These are phyloP conservation scores for Saturnia japonica DNA, from an alignment of 2,888 invertebrate genomes.

Conservation along the genomic window DNA sequence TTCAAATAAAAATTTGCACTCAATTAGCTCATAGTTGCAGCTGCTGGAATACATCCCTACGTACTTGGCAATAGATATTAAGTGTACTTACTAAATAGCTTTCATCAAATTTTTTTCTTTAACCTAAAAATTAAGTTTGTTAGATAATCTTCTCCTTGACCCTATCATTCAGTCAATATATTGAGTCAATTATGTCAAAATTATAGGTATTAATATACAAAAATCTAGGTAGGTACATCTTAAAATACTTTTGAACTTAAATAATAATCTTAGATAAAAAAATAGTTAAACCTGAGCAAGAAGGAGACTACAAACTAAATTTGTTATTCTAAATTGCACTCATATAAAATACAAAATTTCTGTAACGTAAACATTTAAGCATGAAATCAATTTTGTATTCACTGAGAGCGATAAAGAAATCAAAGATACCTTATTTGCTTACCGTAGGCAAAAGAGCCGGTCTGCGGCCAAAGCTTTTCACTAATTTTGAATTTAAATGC, in stretches of 20 bases:
- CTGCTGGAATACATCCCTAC: neutral
- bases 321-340: neutral
- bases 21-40: neutral
- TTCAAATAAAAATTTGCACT: too few relatives aligned
- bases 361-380: constrained; percentile 15
- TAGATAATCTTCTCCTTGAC: too few relatives aligned
- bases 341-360: too few relatives aligned
- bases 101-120: too few relatives aligned
- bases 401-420: constrained; percentile 64
- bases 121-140: too few relatives aligned
- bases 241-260: too few relatives aligned
- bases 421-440: constrained; percentile 57
- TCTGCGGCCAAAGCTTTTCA: constrained; percentile 69
- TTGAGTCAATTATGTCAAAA: too few relatives aligned
- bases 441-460: constrained; percentile 63
- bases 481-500: constrained; percentile 82
- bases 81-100: neutral
- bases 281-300: neutral
- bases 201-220: too few relatives aligned
- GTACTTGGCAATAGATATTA: neutral
- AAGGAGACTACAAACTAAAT: neutral
- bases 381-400: constrained; percentile 75
- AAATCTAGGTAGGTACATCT: too few relatives aligned
- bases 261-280: neutral
- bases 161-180: too few relatives aligned